Base-by-base conservation (phyloP, 2,113 vertebrate genomes). In the Tursiops truncatus region DNA sequence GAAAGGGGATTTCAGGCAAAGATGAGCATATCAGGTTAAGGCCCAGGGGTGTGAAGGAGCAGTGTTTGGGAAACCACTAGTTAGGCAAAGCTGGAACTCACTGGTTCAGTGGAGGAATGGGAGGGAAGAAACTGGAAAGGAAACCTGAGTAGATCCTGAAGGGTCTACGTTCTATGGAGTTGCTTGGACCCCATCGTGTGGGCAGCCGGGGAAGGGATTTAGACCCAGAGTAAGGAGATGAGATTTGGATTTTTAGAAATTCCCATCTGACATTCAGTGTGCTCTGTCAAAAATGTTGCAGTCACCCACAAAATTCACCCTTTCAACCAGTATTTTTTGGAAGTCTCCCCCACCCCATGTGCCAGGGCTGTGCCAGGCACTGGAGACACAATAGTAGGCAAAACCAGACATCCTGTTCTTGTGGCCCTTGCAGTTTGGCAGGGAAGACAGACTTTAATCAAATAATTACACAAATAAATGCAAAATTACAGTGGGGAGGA, bases 331-430 rank as follows among this genome's bases (percentile, higher is more conserved):
- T 77, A 26, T 86, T 91, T 86, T 63, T 86, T 50, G 26, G 53
- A 91, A 89, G 71, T 74, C 77, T 60, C 28, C 38, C 44, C 41
- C 36, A 77, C 38, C 28, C 47, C 50, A 10, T 85, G n/a, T 94
- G 83, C 90, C 70, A 95, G 63, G 91, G 79, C 73, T 89, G 7
- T 88, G 80, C 86, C 82, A 94, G 83, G 89, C 70, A 56, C 25
- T 41, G 31, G 71, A 94, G 89, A 89, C 50, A 81, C 88, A 94
- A 79, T 25, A 88, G 67, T 70, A 92, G 86, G 77, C 73, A 94
- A 93, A 97, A 82, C 60, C 71, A 97, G 96, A 96, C 92, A 95
- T 95, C 62, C n/a, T 97, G 96, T 97, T 97, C 82, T 89, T 93
- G 44, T 86, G 81, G 89, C 73, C 91, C 95, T 95, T 93, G 73